These are phyloP conservation scores for Sisor rabdophorus DNA, from an alignment of 2,113 vertebrate species.

Conservation along the genomic window DNA sequence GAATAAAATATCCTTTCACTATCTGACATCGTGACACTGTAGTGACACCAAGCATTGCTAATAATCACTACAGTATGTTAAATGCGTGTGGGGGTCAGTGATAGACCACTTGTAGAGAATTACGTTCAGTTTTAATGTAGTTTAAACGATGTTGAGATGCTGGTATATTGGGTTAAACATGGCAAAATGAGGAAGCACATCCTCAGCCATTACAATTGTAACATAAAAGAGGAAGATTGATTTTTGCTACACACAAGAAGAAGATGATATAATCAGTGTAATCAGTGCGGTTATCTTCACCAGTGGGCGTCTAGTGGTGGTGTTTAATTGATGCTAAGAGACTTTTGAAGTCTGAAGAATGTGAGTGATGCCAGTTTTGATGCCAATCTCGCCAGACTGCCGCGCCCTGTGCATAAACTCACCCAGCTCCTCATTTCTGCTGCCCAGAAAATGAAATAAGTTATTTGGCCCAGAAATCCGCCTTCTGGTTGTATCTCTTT, in stretches of 20 bases:
- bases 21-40: background rate
- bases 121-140: background rate
- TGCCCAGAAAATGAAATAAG: constrained; percentile 41
- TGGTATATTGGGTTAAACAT: background rate
- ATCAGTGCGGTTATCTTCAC: constrained; percentile 29
- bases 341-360: constrained; percentile 46
- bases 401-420: constrained; percentile 30
- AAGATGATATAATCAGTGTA: constrained; percentile 39
- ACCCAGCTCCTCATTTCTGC: constrained; percentile 20
- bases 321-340: constrained; percentile 45
- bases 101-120: background rate
- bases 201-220: background rate
- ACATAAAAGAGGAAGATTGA: constrained; percentile 10
- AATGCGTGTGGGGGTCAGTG: background rate
- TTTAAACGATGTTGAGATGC: background rate
- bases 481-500: constrained; percentile 45
- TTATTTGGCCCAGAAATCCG: constrained; percentile 32
- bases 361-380: constrained; percentile 42
- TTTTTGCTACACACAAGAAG: constrained; percentile 30
- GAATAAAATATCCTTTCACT: background rate
- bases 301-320: constrained; percentile 34
- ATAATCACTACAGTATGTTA: background rate
- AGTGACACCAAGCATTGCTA: background rate
- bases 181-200: constrained; percentile 2
- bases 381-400: constrained; percentile 48